Conservation (phyloP, 2,888 invertebrate species). For the Marasmarcha lunaedactyla region DNA sequence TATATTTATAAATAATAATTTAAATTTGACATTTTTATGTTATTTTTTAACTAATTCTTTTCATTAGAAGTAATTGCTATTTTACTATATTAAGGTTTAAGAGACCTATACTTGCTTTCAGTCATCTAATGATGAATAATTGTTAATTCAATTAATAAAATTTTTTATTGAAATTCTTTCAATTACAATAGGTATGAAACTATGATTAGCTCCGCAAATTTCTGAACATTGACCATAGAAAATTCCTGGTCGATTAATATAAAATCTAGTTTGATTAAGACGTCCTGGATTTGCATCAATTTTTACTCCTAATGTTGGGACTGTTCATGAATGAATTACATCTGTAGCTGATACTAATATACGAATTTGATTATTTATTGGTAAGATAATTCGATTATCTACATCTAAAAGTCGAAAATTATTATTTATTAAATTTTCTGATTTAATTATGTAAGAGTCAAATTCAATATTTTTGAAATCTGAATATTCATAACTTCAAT, state of each 20-base stretch:
- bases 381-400: slow-evolving; percentile 72
- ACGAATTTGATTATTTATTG: slow-evolving; percentile 73
- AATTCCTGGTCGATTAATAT: slow-evolving; percentile 73
- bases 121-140: slow-evolving; percentile 71
- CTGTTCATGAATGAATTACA: slow-evolving; percentile 76
- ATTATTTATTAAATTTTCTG: slow-evolving; percentile 35
- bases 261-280: slow-evolving; percentile 73
- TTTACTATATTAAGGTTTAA: slow-evolving; percentile 76
- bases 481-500: slow-evolving; percentile 76
- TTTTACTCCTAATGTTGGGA: slow-evolving; percentile 74
- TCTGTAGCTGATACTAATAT: slow-evolving; percentile 72
- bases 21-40: slow-evolving; percentile 76
- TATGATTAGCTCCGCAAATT: slow-evolving; percentile 85
- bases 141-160: slow-evolving; percentile 72
- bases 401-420: slow-evolving; percentile 73
- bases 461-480: slow-evolving; percentile 72
- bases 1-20: slow-evolving; percentile 66
- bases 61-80: slow-evolving; percentile 74
- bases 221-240: slow-evolving; percentile 84
- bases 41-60: slow-evolving; percentile 69
- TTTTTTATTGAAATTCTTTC: slow-evolving; percentile 67
- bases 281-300: slow-evolving; percentile 75
- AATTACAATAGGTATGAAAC: slow-evolving; percentile 81
- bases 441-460: slow-evolving; percentile 71
- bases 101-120: slow-evolving; percentile 78